Evolutionary conservation across 2,888 invertebrate species (phyloP), one percentile per base, ranked within the genome.

Genomic region (Axea sp.): DNA sequence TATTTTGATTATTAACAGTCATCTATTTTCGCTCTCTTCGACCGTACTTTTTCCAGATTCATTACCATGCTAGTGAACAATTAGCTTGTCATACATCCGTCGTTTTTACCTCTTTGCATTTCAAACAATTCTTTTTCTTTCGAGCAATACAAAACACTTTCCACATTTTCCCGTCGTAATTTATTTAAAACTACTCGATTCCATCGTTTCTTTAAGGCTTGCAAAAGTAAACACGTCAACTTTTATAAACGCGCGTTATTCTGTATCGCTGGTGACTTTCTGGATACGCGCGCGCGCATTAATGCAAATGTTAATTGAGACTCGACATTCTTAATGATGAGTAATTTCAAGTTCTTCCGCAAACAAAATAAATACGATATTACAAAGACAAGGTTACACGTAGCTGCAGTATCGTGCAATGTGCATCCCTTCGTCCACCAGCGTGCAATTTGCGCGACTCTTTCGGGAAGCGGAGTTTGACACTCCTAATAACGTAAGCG

Each of bases 1-100:
- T 72, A 72, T 72, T 64, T 65, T 57, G 72, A 72, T 72, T 65
- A 72, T 72, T 72, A 72, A 59, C 72, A 59, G 45, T 39, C 65
- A 64, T 57, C 30, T 22, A 49, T 72, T 53, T 57, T 51, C 47
- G 19, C 47, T 57, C 49, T 37, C 37, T 49, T 69, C 45, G 37
- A 0, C 33, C 35, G 24, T 24, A 33, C 43, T 64, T 57, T 57
- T 49, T 28, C 57, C 28, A 43, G 64, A 62, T 71, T 62, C 41
- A 62, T 55, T 26, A n/a, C 31, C 24, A 3, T 14, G 53, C 26
- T 17, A 12, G 17, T 45, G 37, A 5, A 30, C 37, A 53, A 60
- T 53, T 68, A 68, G 51, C 49, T 37, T 15, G 39, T 49, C 57
- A 41, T 47, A 45, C 37, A 11, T 11, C 24, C 17, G 26, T 55